A percentile compares a stretch with the other conserved stretches of the same genome.
Conservation (phyloP, 2,797 vertebrate genomes). For the Anomalospiza imberbis region DNA sequence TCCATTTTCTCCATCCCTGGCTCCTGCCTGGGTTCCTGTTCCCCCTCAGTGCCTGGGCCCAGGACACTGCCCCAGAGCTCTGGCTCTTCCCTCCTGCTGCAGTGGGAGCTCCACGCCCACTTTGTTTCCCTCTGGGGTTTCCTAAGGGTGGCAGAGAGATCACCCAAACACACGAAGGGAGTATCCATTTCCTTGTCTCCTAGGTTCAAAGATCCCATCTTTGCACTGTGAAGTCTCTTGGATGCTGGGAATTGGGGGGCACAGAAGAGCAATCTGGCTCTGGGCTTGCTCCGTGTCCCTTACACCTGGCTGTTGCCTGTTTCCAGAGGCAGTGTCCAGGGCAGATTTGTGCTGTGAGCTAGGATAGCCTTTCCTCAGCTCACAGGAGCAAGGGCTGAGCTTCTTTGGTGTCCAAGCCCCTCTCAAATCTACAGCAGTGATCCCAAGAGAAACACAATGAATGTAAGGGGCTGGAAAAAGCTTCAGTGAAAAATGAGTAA, state of each 20-base stretch:
- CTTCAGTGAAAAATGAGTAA: neutral
- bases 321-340: neutral
- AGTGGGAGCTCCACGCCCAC: rapidly evolving
- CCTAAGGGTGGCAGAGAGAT: neutral
- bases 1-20: too few species aligned
- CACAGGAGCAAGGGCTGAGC: neutral
- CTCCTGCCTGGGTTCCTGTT: neutral
- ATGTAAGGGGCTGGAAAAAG: neutral
- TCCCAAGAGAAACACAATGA: neutral
- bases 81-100: neutral
- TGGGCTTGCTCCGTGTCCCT: neutral
- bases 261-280: neutral
- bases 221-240: neutral
- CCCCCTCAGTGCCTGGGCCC: neutral
- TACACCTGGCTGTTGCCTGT: neutral
- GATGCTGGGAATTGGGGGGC: neutral
- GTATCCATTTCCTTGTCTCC: neutral
- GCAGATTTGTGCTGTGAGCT: neutral
- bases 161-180: neutral
- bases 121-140: neutral
- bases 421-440: neutral
- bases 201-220: neutral
- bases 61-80: neutral
- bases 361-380: neutral
- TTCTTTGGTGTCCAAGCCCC: neutral